Conservation (phyloP, 1,140 invertebrate genomes). For the Ganaspis sp. region DNA sequence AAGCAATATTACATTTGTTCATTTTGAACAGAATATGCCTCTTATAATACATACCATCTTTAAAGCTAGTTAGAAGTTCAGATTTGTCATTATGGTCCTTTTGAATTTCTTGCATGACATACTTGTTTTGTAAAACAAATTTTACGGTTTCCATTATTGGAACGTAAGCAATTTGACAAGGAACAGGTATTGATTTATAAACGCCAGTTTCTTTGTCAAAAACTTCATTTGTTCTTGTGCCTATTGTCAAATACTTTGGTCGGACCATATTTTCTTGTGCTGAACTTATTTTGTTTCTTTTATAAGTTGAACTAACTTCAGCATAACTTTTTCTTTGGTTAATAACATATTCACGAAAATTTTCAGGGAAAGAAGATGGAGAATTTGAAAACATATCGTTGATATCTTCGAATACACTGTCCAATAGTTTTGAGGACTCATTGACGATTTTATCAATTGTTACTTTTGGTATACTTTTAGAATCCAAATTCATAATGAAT, state of each 20-base stretch:
- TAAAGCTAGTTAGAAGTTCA: not conserved
- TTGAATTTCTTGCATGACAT: not conserved
- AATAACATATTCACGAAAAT: constrained; percentile 23
- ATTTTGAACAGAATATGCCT: constrained; percentile 28
- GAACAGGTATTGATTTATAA: constrained; percentile 34
- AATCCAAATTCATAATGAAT: constrained; percentile 36
- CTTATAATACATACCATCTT: constrained; percentile 39
- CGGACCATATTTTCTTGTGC: not conserved
- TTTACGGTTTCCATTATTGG: constrained; percentile 43
- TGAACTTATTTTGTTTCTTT: constrained; percentile 18
- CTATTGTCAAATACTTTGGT: constrained; percentile 30
- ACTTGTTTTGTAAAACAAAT: constrained; percentile 35
- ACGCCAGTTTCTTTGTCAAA: constrained; percentile 35
- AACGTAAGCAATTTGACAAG: constrained; percentile 38
- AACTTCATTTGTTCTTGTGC: constrained; percentile 36
- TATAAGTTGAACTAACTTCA: constrained; percentile 29
- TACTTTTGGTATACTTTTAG: constrained; percentile 34
- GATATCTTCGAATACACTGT: constrained; percentile 31
- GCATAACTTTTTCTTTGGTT: constrained; percentile 29
- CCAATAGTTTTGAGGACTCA: constrained; percentile 12
- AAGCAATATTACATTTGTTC: not conserved
- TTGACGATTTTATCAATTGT: constrained; percentile 31
- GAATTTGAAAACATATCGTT: constrained; percentile 8
- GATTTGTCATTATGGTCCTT: not conserved
- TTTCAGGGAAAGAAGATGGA: not conserved